Base-by-base conservation (phyloP, 2,113 vertebrate genomes). In the Cyprinodon brontotheroides region DNA sequence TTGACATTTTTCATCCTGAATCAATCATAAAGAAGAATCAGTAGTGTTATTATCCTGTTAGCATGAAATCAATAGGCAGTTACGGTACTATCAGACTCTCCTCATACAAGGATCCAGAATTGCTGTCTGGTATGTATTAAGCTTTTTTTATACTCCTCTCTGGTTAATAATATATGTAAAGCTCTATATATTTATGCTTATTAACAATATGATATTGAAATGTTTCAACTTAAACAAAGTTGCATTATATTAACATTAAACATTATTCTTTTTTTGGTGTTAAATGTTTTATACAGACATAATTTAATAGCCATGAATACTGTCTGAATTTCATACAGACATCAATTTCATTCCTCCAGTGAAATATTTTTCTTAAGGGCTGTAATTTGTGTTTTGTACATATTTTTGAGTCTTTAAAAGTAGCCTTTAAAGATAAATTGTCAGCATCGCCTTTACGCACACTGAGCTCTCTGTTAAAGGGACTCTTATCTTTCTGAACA, bases 391-490 rank as follows among this genome's bases (percentile, higher is more conserved):
- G 29, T 29, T 47, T 48, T 0, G 22, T n/a, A 11, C 60, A 61
- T 70, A 14, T 48, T 64, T 68, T 10, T 15, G n/a, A 39, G 10
- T 17, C 5, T 37, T 59, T 6, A 38, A 68, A 20, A 37, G 41
- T 65, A 70, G 43, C 65, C 47, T 38, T 37, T 15, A 41, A 39
- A 10, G 20, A 78, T 61, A 60, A 70, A 65, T 20, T 37, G 17
- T 36, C 41, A 4, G 22, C 72, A 67, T 70, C 73, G 62, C 3
- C 57, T 77, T 43, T 60, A 84, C 38, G 10, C 61, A 87, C 68
- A 83, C 48, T 67, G 77, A 6, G 15, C 70, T 72, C 75, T 61
- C 78, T 76, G 87, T 81, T 81, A 14, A 59, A 39, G 48, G 7
- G 62, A 2, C 15, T 60, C 64, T 20, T 80, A 87, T 87, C 74